Base-by-base conservation (phyloP, 2,113 vertebrate genomes). In the Illadopsis cleaveri region DNA sequence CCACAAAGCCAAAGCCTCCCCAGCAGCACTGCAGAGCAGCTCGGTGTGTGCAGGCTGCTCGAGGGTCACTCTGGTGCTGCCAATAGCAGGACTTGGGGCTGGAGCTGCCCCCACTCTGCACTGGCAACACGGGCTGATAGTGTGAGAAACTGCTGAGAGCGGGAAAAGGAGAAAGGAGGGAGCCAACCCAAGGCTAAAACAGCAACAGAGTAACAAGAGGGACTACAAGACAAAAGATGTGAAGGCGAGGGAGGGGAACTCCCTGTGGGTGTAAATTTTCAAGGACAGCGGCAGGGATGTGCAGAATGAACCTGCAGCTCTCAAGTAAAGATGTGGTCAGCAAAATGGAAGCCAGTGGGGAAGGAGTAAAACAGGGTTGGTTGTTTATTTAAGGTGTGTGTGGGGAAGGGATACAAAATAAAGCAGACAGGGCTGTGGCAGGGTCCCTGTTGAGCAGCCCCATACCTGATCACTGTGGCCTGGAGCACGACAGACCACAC, bases 111-210 rank as follows among this genome's bases (percentile, higher is more conserved):
- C n/a, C 37, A 0, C 21, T 53, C 27, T 16, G 27, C 68, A 6
- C 22, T 3, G 37, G 16, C 14, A 24, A 5, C 25, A 16, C 0
- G 1, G 37, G 30, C 35, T 33, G 51, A 11, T 0, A 11, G 66
- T 0, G 9, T n/a, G 47, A 61, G 56, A 40, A 60, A 35, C 42
- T 30, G 75, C 75, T 30, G 60, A 17, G 35, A 35, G 3, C 2
- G 6, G 50, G 45, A 18, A 51, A 54, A n/a, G 27, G 57, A 24
- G 18, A 51, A 72, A 42, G 73, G 10, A 70, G 31, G 4, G 56
- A 11, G 21, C 37, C 47, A 53, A 12, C 6, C 25, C 27, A 53
- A 40, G 66, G 51, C 51, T 62, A 18, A 93, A 70, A 17, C 3
- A 44, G 53, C n/a, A 57, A n/a, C 28, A 56, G 24, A 61, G 28